Percentiles rank a stretch among this genome's conserved stretches.
Conservation (phyloP, 2,888 invertebrate species). For the Pseudococcus jackbeardsleyi region DNA sequence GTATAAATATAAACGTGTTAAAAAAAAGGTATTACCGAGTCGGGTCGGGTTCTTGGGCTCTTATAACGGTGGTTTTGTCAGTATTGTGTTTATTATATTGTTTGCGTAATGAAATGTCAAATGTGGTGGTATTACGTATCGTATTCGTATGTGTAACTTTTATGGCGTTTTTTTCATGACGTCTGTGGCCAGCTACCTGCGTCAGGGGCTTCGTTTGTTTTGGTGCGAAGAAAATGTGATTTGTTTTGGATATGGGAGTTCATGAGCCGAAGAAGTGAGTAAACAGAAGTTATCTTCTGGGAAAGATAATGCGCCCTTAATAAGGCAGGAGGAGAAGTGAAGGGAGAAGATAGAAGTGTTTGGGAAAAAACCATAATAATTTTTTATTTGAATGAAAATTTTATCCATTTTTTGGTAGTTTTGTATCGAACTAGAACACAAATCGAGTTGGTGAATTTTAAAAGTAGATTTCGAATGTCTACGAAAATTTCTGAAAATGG, state of each 20-base stretch:
- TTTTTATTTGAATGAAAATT: too few relatives aligned
- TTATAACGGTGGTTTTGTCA: constrained; percentile 9
- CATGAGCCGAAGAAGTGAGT: too few relatives aligned
- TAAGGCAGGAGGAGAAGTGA: too few relatives aligned
- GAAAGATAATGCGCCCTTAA: too few relatives aligned
- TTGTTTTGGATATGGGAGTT: background rate
- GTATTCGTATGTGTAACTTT: background rate
- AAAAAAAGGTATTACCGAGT: constrained; percentile 19
- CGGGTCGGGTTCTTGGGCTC: background rate
- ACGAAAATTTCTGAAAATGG: too few relatives aligned
- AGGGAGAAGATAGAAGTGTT: too few relatives aligned
- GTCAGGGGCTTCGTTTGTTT: background rate
- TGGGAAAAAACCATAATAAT: too few relatives aligned
- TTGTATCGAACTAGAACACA: too few relatives aligned
- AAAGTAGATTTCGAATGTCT: too few relatives aligned
- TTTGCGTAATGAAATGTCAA: constrained; percentile 9
- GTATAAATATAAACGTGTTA: constrained; percentile 35
- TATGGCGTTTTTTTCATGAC: constrained; percentile 10
- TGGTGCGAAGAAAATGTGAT: background rate
- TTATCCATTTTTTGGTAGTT: too few relatives aligned
- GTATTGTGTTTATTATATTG: background rate
- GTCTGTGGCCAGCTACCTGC: background rate
- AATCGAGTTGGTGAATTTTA: too few relatives aligned
- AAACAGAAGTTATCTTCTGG: too few relatives aligned
- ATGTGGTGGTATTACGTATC: background rate